Evolutionary conservation across 2,797 vertebrate genomes (phyloP).

Genomic region (Molossus alvarezi): DNA sequence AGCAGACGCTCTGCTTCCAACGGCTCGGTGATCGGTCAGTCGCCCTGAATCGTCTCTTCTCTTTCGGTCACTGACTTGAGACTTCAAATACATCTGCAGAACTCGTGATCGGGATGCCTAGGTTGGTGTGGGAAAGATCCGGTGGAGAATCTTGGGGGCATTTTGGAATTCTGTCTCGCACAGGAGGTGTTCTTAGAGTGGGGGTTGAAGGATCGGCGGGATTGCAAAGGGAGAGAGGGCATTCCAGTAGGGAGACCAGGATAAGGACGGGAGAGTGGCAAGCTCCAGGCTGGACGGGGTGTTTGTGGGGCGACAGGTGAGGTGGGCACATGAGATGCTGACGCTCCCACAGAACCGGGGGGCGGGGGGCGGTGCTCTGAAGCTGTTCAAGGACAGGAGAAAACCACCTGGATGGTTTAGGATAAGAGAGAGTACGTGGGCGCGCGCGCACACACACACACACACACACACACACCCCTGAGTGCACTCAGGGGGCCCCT

Average conservation of each 20-base stretch:
- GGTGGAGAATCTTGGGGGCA: not conserved
- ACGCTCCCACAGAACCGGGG: not conserved
- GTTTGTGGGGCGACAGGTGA: not conserved
- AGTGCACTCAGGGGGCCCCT: rapidly evolving
- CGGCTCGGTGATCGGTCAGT: not conserved
- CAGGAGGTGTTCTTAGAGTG: not conserved
- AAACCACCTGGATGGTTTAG: not conserved
- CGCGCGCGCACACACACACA: not conserved
- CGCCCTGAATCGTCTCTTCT: not conserved
- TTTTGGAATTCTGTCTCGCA: not conserved
- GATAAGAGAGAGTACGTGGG: not conserved
- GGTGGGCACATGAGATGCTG: not conserved
- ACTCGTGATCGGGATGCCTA: not conserved
- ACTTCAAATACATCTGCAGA: not conserved
- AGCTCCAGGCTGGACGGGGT: rapidly evolving
- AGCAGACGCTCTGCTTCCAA: not conserved
- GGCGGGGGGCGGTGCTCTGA: not conserved
- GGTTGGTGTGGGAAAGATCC: not conserved
- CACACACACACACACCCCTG: not conserved
- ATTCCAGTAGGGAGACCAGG: not conserved
- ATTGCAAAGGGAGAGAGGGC: not conserved
- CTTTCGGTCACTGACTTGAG: not conserved
- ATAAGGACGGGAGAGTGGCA: no score
- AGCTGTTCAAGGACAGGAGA: not conserved
- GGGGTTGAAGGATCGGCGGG: not conserved